Conservation (phyloP, 1,140 invertebrate genomes). For the Holotrichia oblita region DNA sequence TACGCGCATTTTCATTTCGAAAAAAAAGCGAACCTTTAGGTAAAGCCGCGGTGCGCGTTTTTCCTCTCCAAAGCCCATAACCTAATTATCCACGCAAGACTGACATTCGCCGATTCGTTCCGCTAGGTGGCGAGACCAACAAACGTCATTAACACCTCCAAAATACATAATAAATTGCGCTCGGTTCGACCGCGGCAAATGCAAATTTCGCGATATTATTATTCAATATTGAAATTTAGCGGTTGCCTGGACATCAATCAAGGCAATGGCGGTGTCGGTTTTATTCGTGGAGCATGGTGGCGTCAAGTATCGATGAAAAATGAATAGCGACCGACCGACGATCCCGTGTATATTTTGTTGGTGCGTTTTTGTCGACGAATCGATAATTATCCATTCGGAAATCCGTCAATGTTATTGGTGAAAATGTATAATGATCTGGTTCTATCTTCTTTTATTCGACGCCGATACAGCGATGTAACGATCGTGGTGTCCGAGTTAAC, state of each 20-base stretch:
- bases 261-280: slow-evolving; percentile 23
- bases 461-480: neutral
- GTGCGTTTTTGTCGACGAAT: slow-evolving; percentile 1
- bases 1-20: slow-evolving; percentile 9
- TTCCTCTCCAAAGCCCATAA: slow-evolving; percentile 27
- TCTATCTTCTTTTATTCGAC: neutral
- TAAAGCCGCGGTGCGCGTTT: neutral
- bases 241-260: slow-evolving; percentile 31
- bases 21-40: neutral
- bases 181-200: slow-evolving; percentile 15
- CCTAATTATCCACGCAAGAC: slow-evolving; percentile 32
- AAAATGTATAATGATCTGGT: slow-evolving; percentile 6
- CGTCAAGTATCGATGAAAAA: slow-evolving; percentile 26
- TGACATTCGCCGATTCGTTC: slow-evolving; percentile 27
- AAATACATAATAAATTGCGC: slow-evolving; percentile 30
- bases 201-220: slow-evolving; percentile 31
- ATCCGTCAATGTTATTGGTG: neutral
- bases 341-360: slow-evolving; percentile 4
- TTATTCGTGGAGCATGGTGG: neutral
- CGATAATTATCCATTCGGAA: slow-evolving; percentile 32
- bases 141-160: slow-evolving; percentile 33
- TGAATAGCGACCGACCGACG: slow-evolving; percentile 30
- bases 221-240: slow-evolving; percentile 37
- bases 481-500: neutral
- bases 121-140: slow-evolving; percentile 5